Evolutionary conservation across 64 coral and sea anemone genomes (phyloP), one percentile per base, ranked within the genome.

Genomic region (Montipora sp.): DNA sequence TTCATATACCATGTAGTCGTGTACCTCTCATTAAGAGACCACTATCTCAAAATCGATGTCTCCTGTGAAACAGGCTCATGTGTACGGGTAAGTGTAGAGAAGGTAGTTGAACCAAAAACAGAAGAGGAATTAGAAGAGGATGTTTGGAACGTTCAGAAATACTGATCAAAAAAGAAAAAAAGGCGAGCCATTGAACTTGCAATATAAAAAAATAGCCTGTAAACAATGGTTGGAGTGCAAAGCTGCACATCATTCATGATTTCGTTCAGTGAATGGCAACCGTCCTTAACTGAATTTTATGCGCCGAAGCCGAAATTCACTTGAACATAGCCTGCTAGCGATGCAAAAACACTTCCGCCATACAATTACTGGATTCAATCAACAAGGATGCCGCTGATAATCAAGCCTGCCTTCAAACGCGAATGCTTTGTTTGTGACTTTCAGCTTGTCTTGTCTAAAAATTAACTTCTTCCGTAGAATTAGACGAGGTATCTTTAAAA

Each of bases 181-280:
- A 11, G 74, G 74, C 74, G 27, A 7, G 74, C 43, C 74, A 76
- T 10, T 47, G 75, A 77, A 67, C 75, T 77, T 77, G 75, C 2
- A 47, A 77, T 46, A 47, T 48, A 77, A 48, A 77, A 24, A 24
- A 24, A 24, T 15, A 48, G 44, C 75, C 75, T 77, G 46, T 77
- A 77, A 77, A 77, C 75, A 77, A 48, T 49, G 75, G 75, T 77
- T 77, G 75, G 44, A 77, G 36, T 1, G 75, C 75, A 77, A 77
- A 77, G 75, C 75, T 77, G 75, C 75, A 48, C 75, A 77, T 77
- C 75, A 77, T 77, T 77, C 75, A 67, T 67, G 63, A 67, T 67
- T 48, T 77, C 44, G 75, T 77, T 48, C 75, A 77, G 27, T 77
- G 75, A 77, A 77, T 47, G 75, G 46, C 45, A 46, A 77, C 27